Percentiles rank a stretch among this genome's conserved stretches.
phyloP scores from a whole-genome alignment of 1,140 invertebrate species.

The Lepidurus couesii region DNA sequence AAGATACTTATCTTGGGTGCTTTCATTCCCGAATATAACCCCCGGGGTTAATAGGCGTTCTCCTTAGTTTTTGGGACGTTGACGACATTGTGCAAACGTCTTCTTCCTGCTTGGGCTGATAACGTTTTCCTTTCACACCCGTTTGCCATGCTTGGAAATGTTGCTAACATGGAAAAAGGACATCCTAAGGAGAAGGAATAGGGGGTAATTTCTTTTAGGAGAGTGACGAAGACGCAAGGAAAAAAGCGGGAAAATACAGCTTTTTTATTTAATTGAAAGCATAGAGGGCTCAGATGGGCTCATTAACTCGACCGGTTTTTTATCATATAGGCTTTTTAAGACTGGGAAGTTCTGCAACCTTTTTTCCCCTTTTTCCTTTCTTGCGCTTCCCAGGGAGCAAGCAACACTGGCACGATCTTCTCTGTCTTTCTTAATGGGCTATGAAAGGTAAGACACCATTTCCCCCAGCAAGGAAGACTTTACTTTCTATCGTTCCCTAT shows the following conservation, averaged over 20 bases:
- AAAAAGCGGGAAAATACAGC: neutral
- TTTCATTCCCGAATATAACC: slow-evolving; percentile 16
- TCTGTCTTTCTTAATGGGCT: slow-evolving; percentile 19
- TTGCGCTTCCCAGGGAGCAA: slow-evolving; percentile 2
- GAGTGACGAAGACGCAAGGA: neutral
- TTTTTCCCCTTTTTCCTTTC: neutral
- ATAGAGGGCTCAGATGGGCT: neutral
- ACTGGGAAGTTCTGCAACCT: neutral
- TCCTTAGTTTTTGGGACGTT: slow-evolving; percentile 2
- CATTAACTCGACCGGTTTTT: neutral
- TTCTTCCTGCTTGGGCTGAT: neutral
- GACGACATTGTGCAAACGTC: neutral
- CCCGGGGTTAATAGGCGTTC: neutral
- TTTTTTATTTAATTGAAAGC: slow-evolving; percentile 19
- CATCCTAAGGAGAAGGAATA: neutral
- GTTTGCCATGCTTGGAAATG: neutral
- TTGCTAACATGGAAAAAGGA: too few relatives aligned
- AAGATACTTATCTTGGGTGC: slow-evolving; percentile 19
- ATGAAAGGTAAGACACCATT: slow-evolving; percentile 20
- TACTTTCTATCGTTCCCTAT: neutral
- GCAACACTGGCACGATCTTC: neutral
- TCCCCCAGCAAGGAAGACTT: neutral
- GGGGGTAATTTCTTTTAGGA: neutral
- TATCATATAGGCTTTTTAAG: slow-evolving; percentile 4
- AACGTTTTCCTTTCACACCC: neutral